Percentiles rank a stretch among this genome's conserved stretches.
These are phyloP conservation scores for Actinopyga echinites DNA, from an alignment of 53 echinoderm and acorn worm species.

Conservation along the genomic window DNA sequence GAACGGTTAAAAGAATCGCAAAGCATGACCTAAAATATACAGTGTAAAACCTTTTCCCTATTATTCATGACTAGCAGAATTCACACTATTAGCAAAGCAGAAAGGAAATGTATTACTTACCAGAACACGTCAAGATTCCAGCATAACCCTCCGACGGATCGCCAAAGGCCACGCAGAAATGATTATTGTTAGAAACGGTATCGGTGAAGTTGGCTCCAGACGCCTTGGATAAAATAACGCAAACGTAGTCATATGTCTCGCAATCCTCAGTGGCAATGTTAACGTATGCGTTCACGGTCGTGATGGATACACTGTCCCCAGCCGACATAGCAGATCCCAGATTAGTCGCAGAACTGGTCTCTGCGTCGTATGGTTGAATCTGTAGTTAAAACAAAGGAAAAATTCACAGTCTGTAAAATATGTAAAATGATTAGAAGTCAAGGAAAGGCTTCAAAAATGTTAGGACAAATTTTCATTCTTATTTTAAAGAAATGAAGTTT, in stretches of 20 bases:
- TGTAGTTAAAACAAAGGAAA: neutral
- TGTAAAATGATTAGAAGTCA: too few relatives aligned
- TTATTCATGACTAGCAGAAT: neutral
- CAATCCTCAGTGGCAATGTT: constrained; percentile 64
- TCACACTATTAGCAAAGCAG: neutral
- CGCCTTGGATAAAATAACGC: constrained; percentile 54
- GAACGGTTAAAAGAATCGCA: too few relatives aligned
- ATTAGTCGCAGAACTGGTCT: constrained; percentile 51
- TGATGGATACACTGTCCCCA: constrained; percentile 48
- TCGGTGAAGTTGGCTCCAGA: constrained; percentile 52
- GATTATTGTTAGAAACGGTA: constrained; percentile 62
- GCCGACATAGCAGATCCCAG: constrained; percentile 50
- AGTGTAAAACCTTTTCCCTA: neutral
- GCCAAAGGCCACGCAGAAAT: constrained; percentile 68
- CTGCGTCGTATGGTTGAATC: neutral
- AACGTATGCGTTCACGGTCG: constrained; percentile 56
- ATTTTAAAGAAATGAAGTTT: too few relatives aligned
- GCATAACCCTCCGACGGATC: constrained; percentile 48
- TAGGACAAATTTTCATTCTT: too few relatives aligned
- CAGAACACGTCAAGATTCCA: constrained; percentile 63
- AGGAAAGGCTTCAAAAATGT: too few relatives aligned
- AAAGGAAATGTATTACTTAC: constrained; percentile 27
- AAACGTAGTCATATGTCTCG: constrained; percentile 52
- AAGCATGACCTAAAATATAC: too few relatives aligned
- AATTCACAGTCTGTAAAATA: too few relatives aligned